A percentile compares a stretch with the other conserved stretches of the same genome.
Evolutionary conservation across 2,888 invertebrate species (phyloP).

Genomic region (Erebia aethiops): DNA sequence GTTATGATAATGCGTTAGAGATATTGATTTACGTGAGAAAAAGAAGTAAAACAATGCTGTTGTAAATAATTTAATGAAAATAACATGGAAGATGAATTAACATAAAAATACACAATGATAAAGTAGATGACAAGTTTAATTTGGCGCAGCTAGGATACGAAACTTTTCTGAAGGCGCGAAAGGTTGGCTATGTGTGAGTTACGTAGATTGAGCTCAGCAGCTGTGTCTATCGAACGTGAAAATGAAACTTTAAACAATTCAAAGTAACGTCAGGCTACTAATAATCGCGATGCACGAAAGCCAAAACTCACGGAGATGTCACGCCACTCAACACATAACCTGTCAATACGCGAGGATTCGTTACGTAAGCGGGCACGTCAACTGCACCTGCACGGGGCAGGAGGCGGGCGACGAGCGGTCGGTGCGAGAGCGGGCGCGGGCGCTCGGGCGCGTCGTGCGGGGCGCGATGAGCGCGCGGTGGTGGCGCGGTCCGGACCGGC

Average conservation of each 20-base stretch:
- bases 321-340: constrained; percentile 60
- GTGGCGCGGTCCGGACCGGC: constrained; percentile 57
- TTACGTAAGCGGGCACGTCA: constrained; percentile 70
- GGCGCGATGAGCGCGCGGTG: constrained; percentile 60
- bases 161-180: constrained; percentile 36
- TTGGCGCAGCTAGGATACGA: constrained; percentile 8
- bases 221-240: neutral
- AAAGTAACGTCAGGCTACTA: neutral
- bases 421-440: constrained; percentile 53
- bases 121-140: constrained; percentile 15
- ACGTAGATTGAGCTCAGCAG: constrained; percentile 29
- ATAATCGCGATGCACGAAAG: constrained; percentile 20
- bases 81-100: constrained; percentile 24
- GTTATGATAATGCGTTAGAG: constrained; percentile 3
- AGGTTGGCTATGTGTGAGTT: constrained; percentile 54
- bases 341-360: constrained; percentile 64
- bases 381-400: constrained; percentile 57
- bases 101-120: constrained; percentile 30
- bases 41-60: constrained; percentile 40
- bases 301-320: constrained; percentile 38
- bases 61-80: constrained; percentile 42
- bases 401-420: constrained; percentile 36
- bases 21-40: constrained; percentile 23
- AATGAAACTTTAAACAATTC: neutral
- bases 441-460: constrained; percentile 53